Evolutionary conservation across 2,113 vertebrate species (phyloP).

Genomic region (Nerophis ophidion): DNA sequence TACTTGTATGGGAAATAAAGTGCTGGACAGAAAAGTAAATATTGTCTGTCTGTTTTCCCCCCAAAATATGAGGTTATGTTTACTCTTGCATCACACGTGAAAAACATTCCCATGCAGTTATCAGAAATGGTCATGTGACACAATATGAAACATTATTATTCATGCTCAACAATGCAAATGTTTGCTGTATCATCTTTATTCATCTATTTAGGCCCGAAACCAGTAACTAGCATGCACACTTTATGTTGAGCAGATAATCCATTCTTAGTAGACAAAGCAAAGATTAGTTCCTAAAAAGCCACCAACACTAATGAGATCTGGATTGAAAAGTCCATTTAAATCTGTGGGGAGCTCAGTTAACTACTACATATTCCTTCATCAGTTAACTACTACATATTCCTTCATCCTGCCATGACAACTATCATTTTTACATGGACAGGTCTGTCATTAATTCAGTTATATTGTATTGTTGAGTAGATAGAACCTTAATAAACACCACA

Average conservation of each 20-base stretch:
- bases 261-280: neutral
- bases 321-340: neutral
- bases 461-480: neutral
- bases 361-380: neutral
- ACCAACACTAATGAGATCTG: neutral
- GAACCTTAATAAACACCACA: neutral
- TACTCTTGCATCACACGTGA: no score
- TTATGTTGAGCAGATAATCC: neutral
- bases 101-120: neutral
- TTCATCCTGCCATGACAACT: neutral
- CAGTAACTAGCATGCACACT: slow-evolving; percentile 34
- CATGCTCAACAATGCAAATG: neutral
- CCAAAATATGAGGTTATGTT: no score
- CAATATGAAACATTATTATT: neutral
- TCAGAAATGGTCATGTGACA: neutral
- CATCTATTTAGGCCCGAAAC: slow-evolving; percentile 11
- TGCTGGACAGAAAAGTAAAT: no score
- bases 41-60: no score
- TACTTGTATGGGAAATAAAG: no score
- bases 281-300: neutral
- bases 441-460: neutral
- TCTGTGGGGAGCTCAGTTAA: neutral
- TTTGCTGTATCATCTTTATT: slow-evolving; percentile 57
- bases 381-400: neutral
- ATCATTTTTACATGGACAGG: no score